Conservation (phyloP, 2,888 invertebrate species). For the Bugulina stolonifera region DNA sequence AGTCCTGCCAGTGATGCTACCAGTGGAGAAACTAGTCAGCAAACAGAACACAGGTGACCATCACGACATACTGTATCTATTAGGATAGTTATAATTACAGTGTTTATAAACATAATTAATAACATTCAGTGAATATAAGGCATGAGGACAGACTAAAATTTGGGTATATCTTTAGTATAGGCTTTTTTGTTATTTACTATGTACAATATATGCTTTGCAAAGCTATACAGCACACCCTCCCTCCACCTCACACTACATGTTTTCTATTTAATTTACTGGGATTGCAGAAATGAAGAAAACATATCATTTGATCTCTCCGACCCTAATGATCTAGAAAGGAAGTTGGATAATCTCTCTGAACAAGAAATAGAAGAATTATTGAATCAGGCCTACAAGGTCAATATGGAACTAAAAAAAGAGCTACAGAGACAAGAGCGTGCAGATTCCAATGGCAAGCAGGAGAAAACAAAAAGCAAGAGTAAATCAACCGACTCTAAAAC, state of each 20-base stretch:
- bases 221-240: too few species aligned
- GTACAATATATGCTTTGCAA: too few species aligned
- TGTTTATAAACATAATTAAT: too few species aligned
- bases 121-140: too few species aligned
- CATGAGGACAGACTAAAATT: too few species aligned
- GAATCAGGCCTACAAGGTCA: constrained; percentile 16
- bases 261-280: too few species aligned
- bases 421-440: neutral
- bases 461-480: constrained; percentile 9
- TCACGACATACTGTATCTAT: neutral
- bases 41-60: neutral
- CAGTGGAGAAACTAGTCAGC: neutral
- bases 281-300: neutral
- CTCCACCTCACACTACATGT: too few species aligned
- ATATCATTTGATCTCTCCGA: constrained; percentile 12
- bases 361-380: constrained; percentile 10
- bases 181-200: too few species aligned
- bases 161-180: too few species aligned
- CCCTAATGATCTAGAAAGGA: constrained; percentile 20
- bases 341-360: constrained; percentile 5
- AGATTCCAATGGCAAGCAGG: neutral
- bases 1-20: constrained; percentile 11
- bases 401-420: constrained; percentile 2
- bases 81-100: neutral
- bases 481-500: too few species aligned